Evolutionary conservation across 2,113 vertebrate species (phyloP).

Genomic region (Bufo gargarizans): DNA sequence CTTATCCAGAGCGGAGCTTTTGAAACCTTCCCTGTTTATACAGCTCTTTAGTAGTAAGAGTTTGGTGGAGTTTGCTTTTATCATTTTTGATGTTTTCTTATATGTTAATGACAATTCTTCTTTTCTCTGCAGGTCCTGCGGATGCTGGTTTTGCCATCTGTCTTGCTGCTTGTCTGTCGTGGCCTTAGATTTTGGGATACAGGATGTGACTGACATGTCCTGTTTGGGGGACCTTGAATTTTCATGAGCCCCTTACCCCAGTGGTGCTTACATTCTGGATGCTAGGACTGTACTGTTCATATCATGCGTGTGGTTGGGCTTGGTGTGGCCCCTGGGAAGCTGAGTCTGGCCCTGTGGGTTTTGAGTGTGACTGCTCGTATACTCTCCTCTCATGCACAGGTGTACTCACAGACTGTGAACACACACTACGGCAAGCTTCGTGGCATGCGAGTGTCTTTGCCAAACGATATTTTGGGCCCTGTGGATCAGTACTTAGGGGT

Average conservation of each 20-base stretch:
- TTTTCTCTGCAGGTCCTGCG: conserved; percentile 67
- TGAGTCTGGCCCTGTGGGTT: conserved; percentile 82
- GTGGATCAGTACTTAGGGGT: conserved; percentile 93
- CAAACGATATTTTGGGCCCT: conserved; percentile 95
- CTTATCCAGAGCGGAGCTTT: background rate
- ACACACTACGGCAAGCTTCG: conserved; percentile 96
- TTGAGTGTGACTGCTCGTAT: conserved; percentile 81
- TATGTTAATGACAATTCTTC: background rate
- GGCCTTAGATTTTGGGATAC: conserved; percentile 60
- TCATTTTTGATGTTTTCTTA: background rate
- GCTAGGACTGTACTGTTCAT: conserved; percentile 69
- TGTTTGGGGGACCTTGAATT: conserved; percentile 64
- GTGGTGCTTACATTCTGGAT: conserved; percentile 73
- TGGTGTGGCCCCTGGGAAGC: conserved; percentile 69
- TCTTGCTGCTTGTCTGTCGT: conserved; percentile 63
- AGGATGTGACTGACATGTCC: conserved; percentile 62
- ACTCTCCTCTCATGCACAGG: conserved; percentile 77
- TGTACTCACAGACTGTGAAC: conserved; percentile 94
- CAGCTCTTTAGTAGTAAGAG: background rate
- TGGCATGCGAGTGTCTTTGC: conserved; percentile 88
- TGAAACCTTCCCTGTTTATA: background rate
- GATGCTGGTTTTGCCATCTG: conserved; percentile 63
- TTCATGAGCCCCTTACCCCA: conserved; percentile 62
- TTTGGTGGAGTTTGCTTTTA: background rate
- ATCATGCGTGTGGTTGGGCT: conserved; percentile 80